Evolutionary conservation across 2,888 invertebrate species (phyloP).

Genomic region (Megamerina dolium): DNA sequence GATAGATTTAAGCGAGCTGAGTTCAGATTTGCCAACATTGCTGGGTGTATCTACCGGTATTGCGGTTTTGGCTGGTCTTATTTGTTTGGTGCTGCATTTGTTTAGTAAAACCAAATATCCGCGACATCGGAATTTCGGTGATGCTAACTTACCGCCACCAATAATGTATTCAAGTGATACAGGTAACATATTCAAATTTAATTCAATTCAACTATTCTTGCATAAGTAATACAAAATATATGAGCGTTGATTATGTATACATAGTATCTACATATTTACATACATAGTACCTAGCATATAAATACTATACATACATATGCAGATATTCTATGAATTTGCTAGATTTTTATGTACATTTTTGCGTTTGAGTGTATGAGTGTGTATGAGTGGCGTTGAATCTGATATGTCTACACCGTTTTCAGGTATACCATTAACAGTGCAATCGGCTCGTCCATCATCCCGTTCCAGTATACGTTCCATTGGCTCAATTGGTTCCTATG

Average conservation of each 20-base stretch:
- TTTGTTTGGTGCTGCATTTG: slow-evolving; percentile 82
- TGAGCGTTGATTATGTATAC: too few species aligned
- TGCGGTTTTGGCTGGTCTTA: slow-evolving; percentile 76
- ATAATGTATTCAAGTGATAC: slow-evolving; percentile 81
- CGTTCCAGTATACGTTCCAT: slow-evolving; percentile 57
- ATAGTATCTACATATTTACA: too few species aligned
- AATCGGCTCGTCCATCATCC: slow-evolving; percentile 58
- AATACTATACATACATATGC: too few species aligned
- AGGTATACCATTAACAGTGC: slow-evolving; percentile 58
- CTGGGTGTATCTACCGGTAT: slow-evolving; percentile 81
- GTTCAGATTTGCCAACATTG: slow-evolving; percentile 79
- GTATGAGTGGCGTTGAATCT: slow-evolving; percentile 30
- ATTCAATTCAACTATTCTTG: too few species aligned
- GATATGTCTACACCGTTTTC: slow-evolving; percentile 37
- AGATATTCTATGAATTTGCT: too few species aligned
- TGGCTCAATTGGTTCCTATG: slow-evolving; percentile 53
- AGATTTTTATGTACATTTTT: too few species aligned
- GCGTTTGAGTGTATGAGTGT: too few species aligned
- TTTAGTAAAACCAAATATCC: slow-evolving; percentile 61
- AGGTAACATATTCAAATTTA: slow-evolving; percentile 53
- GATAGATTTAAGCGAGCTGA: slow-evolving; percentile 73
- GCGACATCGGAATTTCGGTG: slow-evolving; percentile 70
- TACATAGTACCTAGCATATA: too few species aligned
- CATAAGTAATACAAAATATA: too few species aligned
- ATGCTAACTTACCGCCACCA: slow-evolving; percentile 77